Evolutionary conservation across 2,888 invertebrate species (phyloP), one percentile per base, ranked within the genome.

Genomic region (Yponomeuta evonymella): DNA sequence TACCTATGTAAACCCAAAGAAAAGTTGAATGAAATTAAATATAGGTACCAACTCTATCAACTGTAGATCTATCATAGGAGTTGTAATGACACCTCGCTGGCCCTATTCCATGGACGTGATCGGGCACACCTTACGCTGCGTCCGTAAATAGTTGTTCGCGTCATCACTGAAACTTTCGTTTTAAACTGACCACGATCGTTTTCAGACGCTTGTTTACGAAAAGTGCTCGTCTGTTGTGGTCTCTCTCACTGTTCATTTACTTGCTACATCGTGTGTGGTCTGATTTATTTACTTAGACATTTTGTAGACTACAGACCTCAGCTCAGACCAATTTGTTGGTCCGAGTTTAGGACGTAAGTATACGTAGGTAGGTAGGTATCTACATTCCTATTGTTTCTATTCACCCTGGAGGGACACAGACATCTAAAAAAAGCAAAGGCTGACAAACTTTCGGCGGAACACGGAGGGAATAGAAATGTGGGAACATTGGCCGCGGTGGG

Each of bases 391-490:
- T 68, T 51, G 23, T 12, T 36, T 36, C 43, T 58, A 5, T 58
- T 15, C 51, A 58, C 51, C 51, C 43, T 43, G 43, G 5, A 58
- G 51, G 51, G 15, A 58, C 6, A 58, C 81, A 81, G 80, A 79
- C 79, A 83, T 83, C 81, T 81, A 82, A 77, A 88, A 23, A 90
- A 90, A 88, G 80, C 82, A 83, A 84, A 90, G 88, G 91, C 90
- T 91, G 90, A 89, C 89, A 90, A 92, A 90, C 91, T 92, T 91
- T 89, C 83, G 86, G 89, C 79, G 81, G 83, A 84, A 88, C 90
- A 90, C 83, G 87, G 86, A 78, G 76, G 85, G 90, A 87, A 90
- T 90, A 90, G 90, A 86, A 90, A 86, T 89, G 87, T 87, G 86
- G 84, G 88, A 87, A 83, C 86, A 63, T 68, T 64, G 69, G 68